Evolutionary conservation across 92 coral and sea anemone genomes (phyloP), one percentile per base, ranked within the genome.

Genomic region (Muricea muricata): DNA sequence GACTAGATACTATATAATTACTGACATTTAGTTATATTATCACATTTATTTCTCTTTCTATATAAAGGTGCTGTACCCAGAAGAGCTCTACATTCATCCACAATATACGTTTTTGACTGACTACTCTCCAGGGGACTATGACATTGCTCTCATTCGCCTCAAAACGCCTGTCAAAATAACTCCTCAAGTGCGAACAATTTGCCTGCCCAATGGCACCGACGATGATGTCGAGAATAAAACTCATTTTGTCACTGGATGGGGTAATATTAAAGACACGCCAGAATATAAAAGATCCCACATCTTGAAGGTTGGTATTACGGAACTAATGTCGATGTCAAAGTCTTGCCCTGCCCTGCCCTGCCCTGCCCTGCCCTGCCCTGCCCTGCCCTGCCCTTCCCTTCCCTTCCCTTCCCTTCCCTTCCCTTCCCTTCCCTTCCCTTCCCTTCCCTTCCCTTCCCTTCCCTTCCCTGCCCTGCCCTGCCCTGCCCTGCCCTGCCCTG

Each of bases 181-280:
- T 31, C 87, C 87, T 70, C 93, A 94, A 17, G 93, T 97, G 28
- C 92, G 91, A 28, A 93, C 99, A 32, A 89, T 97, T 67, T 97
- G 99, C 55, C 81, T 97, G 37, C 99, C 99, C 1, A 84, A 84
- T 25, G 98, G 92, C 29, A 55, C 90, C 54, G 45, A 85, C 52
- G 17, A 81, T 32, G 91, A 80, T 47, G 75, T 80, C 24, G 83
- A 61, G 3, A 96, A 94, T 5, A 86, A 86, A 65, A 78, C 72
- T 6, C 94, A 97, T 83, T 61, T 41, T 46, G 80, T 97, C 13
- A 83, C 94, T 7, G 99, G 99, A 7, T 97, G 97, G 93, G 99
- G 99, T 0, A 87, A 76, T 54, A 91, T 88, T 14, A 18, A 68
- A 20, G 65, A 84, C 32, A 77, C 73, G 0, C 87, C 75, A 67